Evolutionary conservation across 2,113 vertebrate genomes (phyloP).

Genomic region (Neopipo cinnamomea): DNA sequence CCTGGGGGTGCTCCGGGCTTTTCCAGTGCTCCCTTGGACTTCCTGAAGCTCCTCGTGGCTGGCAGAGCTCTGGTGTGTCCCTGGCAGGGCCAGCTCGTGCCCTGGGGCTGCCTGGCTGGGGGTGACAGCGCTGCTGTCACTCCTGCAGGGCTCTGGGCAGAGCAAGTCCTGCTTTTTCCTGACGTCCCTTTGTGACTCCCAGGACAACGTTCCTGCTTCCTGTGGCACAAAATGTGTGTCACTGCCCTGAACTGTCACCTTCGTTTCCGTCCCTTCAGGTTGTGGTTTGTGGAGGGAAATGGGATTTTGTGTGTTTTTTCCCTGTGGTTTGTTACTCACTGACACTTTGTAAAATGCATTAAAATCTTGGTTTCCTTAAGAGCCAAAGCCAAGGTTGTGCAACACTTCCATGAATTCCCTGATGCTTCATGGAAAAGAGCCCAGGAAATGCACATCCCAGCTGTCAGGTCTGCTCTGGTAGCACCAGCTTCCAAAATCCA

Average conservation of each 20-base stretch:
- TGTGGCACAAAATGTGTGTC: neutral
- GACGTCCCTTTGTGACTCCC: neutral
- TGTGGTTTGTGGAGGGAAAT: neutral
- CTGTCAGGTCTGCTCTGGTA: neutral
- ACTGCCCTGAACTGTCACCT: neutral
- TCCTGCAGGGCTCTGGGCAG: neutral
- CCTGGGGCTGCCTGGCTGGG: neutral
- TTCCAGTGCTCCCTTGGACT: neutral
- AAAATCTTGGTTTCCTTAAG: neutral
- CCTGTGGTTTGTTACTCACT: neutral
- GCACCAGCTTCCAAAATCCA: neutral
- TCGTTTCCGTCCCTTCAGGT: no score
- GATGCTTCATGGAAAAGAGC: neutral
- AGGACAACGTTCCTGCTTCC: neutral
- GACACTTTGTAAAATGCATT: neutral
- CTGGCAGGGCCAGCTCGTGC: rapidly evolving
- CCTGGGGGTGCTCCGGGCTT: neutral
- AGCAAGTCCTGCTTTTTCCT: neutral
- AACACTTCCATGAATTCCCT: neutral
- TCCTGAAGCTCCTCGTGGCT: neutral
- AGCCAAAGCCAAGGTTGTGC: neutral
- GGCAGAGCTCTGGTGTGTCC: neutral
- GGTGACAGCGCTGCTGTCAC: neutral
- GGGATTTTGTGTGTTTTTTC: neutral
- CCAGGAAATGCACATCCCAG: rapidly evolving